A percentile compares a stretch with the other conserved stretches of the same genome.
These are phyloP conservation scores for Amphipoea lucens DNA, from an alignment of 2,888 invertebrate species.

Conservation along the genomic window DNA sequence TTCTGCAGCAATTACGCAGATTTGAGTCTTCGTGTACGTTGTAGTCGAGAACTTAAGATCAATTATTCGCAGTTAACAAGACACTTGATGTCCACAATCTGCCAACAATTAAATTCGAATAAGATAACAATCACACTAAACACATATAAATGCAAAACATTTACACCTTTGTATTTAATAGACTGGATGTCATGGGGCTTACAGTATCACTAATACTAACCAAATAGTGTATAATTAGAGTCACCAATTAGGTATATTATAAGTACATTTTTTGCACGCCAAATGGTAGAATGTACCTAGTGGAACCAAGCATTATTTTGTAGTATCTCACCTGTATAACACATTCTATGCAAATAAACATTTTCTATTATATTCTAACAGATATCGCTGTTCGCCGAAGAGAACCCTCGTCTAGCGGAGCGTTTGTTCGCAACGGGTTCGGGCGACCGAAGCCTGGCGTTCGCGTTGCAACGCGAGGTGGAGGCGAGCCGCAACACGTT, in stretches of 20 bases:
- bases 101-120: slow-evolving; percentile 3
- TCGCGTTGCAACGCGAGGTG: slow-evolving; percentile 94
- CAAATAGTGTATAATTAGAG: no score
- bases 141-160: background rate
- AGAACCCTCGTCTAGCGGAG: slow-evolving; percentile 96
- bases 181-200: background rate
- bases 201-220: background rate
- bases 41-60: slow-evolving; percentile 9
- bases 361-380: slow-evolving; percentile 57
- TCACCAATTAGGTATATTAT: background rate
- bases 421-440: slow-evolving; percentile 90
- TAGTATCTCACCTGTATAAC: background rate
- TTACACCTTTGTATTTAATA: slow-evolving; percentile 1
- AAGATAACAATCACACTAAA: slow-evolving; percentile 14
- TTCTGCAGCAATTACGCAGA: slow-evolving; percentile 3
- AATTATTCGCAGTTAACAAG: slow-evolving; percentile 14
- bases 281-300: background rate
- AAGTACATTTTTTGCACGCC: background rate
- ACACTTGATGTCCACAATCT: slow-evolving; percentile 23
- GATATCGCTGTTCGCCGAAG: slow-evolving; percentile 97
- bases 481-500: slow-evolving; percentile 94
- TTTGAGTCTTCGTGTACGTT: slow-evolving; percentile 10
- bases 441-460: slow-evolving; percentile 92
- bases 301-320: background rate
- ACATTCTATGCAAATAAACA: background rate